These are phyloP conservation scores for Syngnathus scovelli DNA, from an alignment of 2,113 vertebrate genomes.

Conservation along the genomic window DNA sequence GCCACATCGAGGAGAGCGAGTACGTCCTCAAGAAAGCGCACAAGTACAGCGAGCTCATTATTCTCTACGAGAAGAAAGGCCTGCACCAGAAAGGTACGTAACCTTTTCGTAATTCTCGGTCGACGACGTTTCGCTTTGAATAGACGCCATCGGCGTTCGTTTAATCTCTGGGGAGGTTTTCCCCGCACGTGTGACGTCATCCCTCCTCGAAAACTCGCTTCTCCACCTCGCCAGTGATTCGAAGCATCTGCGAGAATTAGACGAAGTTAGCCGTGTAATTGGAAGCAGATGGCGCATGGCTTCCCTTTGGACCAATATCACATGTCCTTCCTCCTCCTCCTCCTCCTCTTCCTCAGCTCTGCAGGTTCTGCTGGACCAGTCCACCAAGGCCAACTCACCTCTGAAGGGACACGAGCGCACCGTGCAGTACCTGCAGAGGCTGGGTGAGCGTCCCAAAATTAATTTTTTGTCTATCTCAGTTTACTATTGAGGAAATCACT, in stretches of 20 bases:
- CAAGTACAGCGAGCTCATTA: slow-evolving; percentile 97
- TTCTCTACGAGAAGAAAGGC: slow-evolving; percentile 97
- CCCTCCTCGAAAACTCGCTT: no score
- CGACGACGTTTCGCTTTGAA: not conserved
- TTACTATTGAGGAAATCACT: no score
- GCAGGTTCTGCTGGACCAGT: slow-evolving; percentile 94
- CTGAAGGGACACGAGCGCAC: slow-evolving; percentile 97
- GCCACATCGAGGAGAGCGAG: slow-evolving; percentile 97
- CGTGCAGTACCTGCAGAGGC: slow-evolving; percentile 92
- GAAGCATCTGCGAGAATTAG: slow-evolving; percentile 8
- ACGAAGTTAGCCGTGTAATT: not conserved
- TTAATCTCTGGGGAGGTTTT: slow-evolving; percentile 15
- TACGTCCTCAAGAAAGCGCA: slow-evolving; percentile 96
- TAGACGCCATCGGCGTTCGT: slow-evolving; percentile 1
- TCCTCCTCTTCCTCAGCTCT: slow-evolving; percentile 71
- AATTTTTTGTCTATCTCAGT: no score
- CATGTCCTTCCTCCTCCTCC: not conserved
- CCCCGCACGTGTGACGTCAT: not conserved
- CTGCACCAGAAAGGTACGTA: slow-evolving; percentile 89
- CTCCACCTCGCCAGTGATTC: not conserved
- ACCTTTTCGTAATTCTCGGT: not conserved
- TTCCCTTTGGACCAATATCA: not conserved
- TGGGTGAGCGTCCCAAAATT: slow-evolving; percentile 72
- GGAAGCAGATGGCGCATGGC: slow-evolving; percentile 9
- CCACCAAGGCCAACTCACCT: slow-evolving; percentile 96